phyloP scores from a whole-genome alignment of 2,888 invertebrate genomes.

The Resseliella maxima region DNA sequence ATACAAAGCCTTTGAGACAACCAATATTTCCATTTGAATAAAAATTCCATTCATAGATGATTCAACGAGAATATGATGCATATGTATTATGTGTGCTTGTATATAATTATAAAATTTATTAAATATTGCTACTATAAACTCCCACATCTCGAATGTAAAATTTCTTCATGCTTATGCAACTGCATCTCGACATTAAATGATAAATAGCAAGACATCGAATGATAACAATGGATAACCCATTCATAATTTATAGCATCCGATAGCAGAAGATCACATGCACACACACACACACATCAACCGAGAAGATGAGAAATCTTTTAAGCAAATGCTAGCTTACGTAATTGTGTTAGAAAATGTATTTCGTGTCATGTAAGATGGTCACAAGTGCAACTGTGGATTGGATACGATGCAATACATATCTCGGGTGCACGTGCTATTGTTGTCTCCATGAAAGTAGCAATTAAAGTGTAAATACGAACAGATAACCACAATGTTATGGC shows the following conservation, averaged over 20 bases:
- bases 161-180: not conserved
- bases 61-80: too few relatives aligned
- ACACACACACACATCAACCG: not conserved
- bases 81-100: not conserved
- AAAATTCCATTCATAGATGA: too few relatives aligned
- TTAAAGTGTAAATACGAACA: not conserved
- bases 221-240: constrained; percentile 32
- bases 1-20: too few relatives aligned
- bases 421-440: constrained; percentile 17
- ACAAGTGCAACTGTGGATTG: not conserved
- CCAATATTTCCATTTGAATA: too few relatives aligned
- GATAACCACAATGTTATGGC: not conserved
- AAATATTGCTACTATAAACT: not conserved
- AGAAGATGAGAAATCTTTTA: not conserved
- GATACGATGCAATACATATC: not conserved
- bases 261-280: constrained; percentile 14
- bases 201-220: constrained; percentile 23
- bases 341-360: constrained; percentile 46
- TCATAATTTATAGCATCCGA: constrained; percentile 31
- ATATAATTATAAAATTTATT: constrained; percentile 4
- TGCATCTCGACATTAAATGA: not conserved
- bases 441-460: constrained; percentile 16
- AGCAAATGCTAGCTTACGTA: not conserved
- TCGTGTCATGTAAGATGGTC: constrained; percentile 43
- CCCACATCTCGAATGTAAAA: not conserved